Percentiles rank a stretch among this genome's conserved stretches.
phyloP scores from a whole-genome alignment of 2,888 invertebrate genomes.

The Chrysolina oricalcia region DNA sequence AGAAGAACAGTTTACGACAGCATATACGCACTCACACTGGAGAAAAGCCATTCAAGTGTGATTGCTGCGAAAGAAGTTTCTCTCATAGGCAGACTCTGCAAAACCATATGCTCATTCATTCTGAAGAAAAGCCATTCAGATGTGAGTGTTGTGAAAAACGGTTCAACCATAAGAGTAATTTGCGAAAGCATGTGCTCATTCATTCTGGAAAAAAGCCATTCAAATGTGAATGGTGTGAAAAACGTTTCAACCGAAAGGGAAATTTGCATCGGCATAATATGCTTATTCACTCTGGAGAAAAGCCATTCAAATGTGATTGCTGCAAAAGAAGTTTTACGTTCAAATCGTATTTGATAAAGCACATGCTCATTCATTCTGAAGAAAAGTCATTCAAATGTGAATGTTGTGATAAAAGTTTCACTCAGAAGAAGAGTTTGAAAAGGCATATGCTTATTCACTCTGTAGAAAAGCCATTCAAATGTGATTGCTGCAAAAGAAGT shows the following conservation, averaged over 20 bases:
- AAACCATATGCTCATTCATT: not conserved
- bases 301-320: not conserved
- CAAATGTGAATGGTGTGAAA: too few species aligned
- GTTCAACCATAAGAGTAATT: not conserved
- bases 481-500: too few species aligned
- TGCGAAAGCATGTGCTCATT: too few species aligned
- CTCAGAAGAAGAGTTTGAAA: too few species aligned
- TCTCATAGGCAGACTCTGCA: not conserved
- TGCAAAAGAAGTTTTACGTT: not conserved
- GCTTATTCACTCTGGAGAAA: not conserved
- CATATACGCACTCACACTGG: not conserved
- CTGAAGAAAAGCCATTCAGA: not conserved
- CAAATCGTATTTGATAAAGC: not conserved
- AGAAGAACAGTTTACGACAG: not conserved
- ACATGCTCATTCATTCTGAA: not conserved
- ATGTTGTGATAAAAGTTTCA: slow-evolving; percentile 5
- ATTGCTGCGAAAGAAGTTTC: not conserved
- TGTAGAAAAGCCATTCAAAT: not conserved
- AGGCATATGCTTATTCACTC: not conserved
- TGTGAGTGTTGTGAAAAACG: not conserved
- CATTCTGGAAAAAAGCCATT: too few species aligned
- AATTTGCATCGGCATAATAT: not conserved
- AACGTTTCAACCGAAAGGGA: too few species aligned
- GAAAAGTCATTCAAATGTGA: slow-evolving; percentile 9
- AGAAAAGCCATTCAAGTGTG: not conserved